Percentiles rank a stretch among this genome's conserved stretches.
Evolutionary conservation across 2,888 invertebrate species (phyloP).

Genomic region (Allophyes oxyacanthae): DNA sequence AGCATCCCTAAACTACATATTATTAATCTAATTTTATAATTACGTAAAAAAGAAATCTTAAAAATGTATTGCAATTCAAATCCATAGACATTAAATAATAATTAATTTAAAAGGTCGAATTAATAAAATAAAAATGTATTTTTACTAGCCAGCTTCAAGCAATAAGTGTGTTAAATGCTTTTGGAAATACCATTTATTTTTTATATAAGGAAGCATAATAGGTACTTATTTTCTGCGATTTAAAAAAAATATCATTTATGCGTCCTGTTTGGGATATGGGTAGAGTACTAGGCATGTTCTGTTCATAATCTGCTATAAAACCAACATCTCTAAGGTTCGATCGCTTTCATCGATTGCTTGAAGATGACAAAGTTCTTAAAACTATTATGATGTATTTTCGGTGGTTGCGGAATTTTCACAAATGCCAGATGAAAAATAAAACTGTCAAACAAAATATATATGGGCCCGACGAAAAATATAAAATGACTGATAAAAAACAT

Average conservation of each 20-base stretch:
- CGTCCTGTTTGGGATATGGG: too few species aligned
- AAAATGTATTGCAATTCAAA: slow-evolving; percentile 67
- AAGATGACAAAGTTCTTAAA: slow-evolving; percentile 49
- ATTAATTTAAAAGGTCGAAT: slow-evolving; percentile 53
- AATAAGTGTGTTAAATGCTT: slow-evolving; percentile 16
- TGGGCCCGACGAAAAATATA: slow-evolving; percentile 51
- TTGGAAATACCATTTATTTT: background rate
- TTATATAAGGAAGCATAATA: too few species aligned
- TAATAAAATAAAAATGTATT: slow-evolving; percentile 46
- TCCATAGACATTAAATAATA: slow-evolving; percentile 61
- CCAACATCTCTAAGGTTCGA: too few species aligned
- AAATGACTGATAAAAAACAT: background rate
- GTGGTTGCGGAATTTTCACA: slow-evolving; percentile 57
- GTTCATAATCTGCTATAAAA: too few species aligned
- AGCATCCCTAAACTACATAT: slow-evolving; percentile 72
- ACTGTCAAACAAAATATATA: slow-evolving; percentile 46
- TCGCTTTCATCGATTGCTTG: slow-evolving; percentile 48
- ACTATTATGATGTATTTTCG: slow-evolving; percentile 59
- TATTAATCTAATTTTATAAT: slow-evolving; percentile 55
- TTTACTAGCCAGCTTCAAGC: slow-evolving; percentile 56
- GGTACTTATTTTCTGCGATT: too few species aligned
- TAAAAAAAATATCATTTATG: too few species aligned
- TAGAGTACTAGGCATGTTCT: too few species aligned
- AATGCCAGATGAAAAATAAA: slow-evolving; percentile 33
- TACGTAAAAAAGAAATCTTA: slow-evolving; percentile 58